Evolutionary conservation across 1,140 invertebrate genomes (phyloP).

Genomic region (Drosophila kurseongensis): DNA sequence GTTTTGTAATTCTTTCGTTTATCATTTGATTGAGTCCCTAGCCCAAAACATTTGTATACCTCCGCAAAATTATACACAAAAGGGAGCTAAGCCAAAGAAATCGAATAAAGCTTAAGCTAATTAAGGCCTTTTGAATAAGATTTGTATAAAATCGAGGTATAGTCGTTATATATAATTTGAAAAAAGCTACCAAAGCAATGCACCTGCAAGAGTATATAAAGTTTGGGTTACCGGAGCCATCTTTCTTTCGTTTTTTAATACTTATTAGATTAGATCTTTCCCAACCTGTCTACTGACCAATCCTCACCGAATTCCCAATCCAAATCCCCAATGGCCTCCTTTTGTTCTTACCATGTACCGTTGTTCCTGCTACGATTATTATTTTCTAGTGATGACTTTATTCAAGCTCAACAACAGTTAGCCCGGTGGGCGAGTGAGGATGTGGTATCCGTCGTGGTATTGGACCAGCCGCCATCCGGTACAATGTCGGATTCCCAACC

Average conservation of each 20-base stretch:
- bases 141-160: too few species aligned
- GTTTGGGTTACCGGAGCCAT: too few species aligned
- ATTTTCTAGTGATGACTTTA: constrained; percentile 97
- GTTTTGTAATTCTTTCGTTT: too few species aligned
- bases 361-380: constrained; percentile 87
- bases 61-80: too few species aligned
- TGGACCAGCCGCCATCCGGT: constrained; percentile 83
- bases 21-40: too few species aligned
- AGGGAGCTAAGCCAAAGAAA: too few species aligned
- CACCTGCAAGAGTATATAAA: too few species aligned
- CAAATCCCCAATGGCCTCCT: constrained; percentile 48
- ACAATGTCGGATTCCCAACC: constrained; percentile 84
- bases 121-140: too few species aligned
- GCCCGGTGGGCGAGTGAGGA: constrained; percentile 96
- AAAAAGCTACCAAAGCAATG: too few species aligned
- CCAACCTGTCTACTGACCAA: background rate
- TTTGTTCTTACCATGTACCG: constrained; percentile 83
- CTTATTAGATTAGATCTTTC: background rate
- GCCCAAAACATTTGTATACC: too few species aligned
- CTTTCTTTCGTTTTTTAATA: background rate
- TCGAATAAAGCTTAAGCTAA: too few species aligned
- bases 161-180: too few species aligned
- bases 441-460: constrained; percentile 88
- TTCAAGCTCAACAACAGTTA: constrained; percentile 96
- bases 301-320: constrained; percentile 14